phyloP scores from a whole-genome alignment of 2,113 vertebrate genomes.

The Zosterops borbonicus region DNA sequence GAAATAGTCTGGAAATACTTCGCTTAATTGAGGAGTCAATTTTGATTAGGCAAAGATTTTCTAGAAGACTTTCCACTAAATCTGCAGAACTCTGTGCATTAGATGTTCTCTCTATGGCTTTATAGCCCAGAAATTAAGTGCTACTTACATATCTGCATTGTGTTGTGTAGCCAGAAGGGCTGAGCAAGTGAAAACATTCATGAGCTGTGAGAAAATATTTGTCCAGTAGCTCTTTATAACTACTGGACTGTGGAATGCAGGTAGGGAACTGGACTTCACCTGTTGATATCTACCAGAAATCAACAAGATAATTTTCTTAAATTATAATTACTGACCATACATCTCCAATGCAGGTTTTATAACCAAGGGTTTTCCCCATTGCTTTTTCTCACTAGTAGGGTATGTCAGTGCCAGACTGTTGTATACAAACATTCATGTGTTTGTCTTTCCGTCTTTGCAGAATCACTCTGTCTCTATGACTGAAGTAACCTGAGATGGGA shows the following conservation, averaged over 20 bases:
- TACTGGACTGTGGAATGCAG: not conserved
- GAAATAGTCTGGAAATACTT: not conserved
- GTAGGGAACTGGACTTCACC: not conserved
- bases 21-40: not conserved
- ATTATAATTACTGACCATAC: not conserved
- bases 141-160: not conserved
- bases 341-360: not conserved
- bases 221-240: not conserved
- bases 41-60: not conserved
- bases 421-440: not conserved
- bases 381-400: not conserved
- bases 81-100: not conserved
- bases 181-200: not conserved
- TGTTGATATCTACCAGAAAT: not conserved
- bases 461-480: conserved; percentile 98
- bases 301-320: not conserved
- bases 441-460: conserved; percentile 73
- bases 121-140: not conserved
- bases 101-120: not conserved
- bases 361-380: not conserved
- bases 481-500: conserved; percentile 95
- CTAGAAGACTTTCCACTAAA: not conserved
- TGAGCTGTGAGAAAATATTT: not conserved
- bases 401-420: not conserved
- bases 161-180: not conserved